Evolutionary conservation across 2,113 vertebrate species (phyloP).

Genomic region (Narcine bancroftii): DNA sequence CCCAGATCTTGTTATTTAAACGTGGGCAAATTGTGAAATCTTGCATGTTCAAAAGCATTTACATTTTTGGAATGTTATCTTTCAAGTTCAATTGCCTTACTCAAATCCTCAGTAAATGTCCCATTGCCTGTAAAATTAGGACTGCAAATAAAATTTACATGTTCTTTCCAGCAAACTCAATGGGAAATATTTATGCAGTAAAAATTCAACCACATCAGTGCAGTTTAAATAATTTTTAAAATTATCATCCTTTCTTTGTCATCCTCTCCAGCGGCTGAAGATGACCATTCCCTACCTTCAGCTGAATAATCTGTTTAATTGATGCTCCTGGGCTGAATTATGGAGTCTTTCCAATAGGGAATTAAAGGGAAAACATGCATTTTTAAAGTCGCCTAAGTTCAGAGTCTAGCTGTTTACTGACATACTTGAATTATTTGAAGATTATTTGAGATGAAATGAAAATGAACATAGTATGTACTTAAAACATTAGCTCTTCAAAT

Average conservation of each 20-base stretch:
- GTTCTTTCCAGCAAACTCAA: background rate
- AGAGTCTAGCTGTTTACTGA: too few relatives aligned
- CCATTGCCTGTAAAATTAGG: background rate
- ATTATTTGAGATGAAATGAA: background rate
- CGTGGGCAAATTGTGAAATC: too few relatives aligned
- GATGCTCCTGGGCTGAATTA: background rate
- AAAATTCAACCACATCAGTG: background rate
- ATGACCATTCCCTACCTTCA: background rate
- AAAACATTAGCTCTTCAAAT: background rate
- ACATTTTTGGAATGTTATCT: background rate
- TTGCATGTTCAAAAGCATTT: background rate
- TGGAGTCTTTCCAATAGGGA: background rate
- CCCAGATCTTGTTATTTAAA: too few relatives aligned
- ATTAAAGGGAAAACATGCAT: too few relatives aligned
- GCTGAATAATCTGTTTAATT: background rate
- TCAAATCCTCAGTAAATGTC: background rate
- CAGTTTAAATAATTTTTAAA: background rate
- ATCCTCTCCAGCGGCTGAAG: background rate
- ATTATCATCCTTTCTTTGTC: background rate
- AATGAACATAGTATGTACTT: background rate
- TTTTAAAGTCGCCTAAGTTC: background rate
- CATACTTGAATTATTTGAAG: background rate
- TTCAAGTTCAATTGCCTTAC: background rate
- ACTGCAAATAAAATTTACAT: too few relatives aligned
- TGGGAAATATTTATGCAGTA: background rate